phyloP scores from a whole-genome alignment of 1,140 invertebrate genomes.

The Phymorhynchus buccinoides region DNA sequence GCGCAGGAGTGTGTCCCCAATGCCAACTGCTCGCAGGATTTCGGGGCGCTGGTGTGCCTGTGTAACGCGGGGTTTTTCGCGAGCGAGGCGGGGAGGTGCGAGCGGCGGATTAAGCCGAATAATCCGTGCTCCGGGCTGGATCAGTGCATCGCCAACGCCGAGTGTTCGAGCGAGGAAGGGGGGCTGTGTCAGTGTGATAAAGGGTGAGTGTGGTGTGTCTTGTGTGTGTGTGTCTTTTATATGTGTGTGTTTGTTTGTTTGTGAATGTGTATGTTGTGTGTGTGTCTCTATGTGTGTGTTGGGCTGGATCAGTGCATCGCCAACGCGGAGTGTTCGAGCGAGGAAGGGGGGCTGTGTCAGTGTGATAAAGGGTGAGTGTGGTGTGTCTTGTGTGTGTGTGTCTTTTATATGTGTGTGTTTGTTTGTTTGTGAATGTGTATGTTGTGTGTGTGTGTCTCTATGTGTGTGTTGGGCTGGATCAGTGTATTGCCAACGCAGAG shows the following conservation, averaged over 20 bases:
- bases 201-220: background rate
- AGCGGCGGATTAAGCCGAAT: constrained; percentile 36
- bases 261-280: background rate
- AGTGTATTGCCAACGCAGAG: no score
- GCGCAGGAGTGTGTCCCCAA: constrained; percentile 25
- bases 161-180: constrained; percentile 32
- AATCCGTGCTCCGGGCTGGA: constrained; percentile 30
- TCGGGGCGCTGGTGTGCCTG: constrained; percentile 28
- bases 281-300: background rate
- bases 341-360: constrained; percentile 3
- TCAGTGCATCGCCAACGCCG: constrained; percentile 43
- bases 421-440: background rate
- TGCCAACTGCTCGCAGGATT: constrained; percentile 33
- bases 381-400: constrained; percentile 27
- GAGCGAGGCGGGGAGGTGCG: constrained; percentile 10
- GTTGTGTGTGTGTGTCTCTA: no score
- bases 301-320: constrained; percentile 40
- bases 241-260: background rate
- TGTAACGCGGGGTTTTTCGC: constrained; percentile 38
- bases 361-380: constrained; percentile 33
- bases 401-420: background rate
- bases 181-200: constrained; percentile 34
- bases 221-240: background rate
- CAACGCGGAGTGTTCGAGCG: constrained; percentile 20
- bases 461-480: no score